Percentiles rank a stretch among this genome's conserved stretches.
phyloP scores from a whole-genome alignment of 2,888 invertebrate genomes.

The Gymnoscelis rufifasciata region DNA sequence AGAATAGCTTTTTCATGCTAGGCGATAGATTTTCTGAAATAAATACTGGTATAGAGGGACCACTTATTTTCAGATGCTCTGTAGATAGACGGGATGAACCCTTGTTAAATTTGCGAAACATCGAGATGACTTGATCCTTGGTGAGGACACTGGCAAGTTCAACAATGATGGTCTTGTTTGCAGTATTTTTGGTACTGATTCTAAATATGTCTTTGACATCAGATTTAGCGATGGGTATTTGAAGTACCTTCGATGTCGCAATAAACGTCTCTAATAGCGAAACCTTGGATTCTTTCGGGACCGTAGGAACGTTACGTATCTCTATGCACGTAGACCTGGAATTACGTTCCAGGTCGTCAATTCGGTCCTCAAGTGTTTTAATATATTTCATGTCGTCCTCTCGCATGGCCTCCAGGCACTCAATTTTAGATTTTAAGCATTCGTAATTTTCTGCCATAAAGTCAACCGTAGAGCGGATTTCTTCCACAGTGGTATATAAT shows the following conservation, averaged over 20 bases:
- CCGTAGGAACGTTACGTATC: neutral
- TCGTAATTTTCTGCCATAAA: too few species aligned
- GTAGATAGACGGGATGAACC: neutral
- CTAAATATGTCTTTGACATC: neutral
- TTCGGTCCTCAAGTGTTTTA: neutral
- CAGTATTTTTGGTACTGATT: neutral
- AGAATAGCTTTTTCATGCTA: constrained; percentile 2
- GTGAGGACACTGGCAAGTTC: neutral
- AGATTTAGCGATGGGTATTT: neutral
- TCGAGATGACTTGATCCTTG: neutral
- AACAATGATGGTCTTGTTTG: neutral
- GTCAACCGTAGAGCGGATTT: too few species aligned
- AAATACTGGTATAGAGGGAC: neutral
- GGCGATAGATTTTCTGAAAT: neutral
- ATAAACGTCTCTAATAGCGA: neutral
- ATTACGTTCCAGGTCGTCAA: neutral
- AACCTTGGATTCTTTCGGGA: neutral
- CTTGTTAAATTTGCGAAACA: neutral
- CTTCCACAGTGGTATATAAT: too few species aligned
- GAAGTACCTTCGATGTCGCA: neutral
- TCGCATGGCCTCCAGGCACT: neutral
- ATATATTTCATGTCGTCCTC: neutral
- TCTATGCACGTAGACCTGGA: neutral
- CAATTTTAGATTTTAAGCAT: too few species aligned
- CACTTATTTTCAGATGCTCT: neutral